Conservation (phyloP, 2,888 invertebrate species). For the Halictus ligatus region DNA sequence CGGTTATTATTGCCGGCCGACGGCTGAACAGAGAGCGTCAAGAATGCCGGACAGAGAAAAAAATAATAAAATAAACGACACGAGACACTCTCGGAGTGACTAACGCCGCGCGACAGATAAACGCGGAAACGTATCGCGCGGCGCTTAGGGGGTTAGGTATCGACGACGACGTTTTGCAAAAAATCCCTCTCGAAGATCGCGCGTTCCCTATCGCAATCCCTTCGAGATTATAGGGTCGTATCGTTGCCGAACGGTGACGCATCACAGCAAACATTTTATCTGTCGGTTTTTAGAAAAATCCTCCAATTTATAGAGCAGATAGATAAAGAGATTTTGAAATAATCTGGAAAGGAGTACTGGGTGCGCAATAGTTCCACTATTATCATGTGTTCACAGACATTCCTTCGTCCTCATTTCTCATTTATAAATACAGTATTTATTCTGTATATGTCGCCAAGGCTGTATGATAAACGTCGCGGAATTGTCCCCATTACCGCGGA, state of each 20-base stretch:
- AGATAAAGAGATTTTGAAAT: no score
- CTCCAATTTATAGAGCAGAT: no score
- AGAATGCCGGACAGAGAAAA: not conserved
- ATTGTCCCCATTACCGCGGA: no score
- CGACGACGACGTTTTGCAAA: not conserved
- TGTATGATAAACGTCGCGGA: no score
- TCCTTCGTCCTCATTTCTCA: no score
- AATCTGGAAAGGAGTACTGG: no score
- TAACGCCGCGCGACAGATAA: not conserved
- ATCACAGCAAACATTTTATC: not conserved
- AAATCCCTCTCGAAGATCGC: not conserved
- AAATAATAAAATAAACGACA: not conserved
- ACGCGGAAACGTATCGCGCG: not conserved
- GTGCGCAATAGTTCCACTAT: no score
- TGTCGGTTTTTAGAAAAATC: not conserved
- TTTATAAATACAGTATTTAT: no score
- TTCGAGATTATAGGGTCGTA: not conserved
- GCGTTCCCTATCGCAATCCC: not conserved
- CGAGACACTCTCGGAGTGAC: not conserved
- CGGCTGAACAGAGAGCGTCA: not conserved
- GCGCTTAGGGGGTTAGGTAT: not conserved
- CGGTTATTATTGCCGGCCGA: conserved; percentile 8
- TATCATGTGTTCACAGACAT: no score
- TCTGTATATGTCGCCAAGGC: no score
- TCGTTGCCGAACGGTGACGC: not conserved